Base-by-base conservation (phyloP, 2,888 invertebrate genomes). In the Dicycla oo region DNA sequence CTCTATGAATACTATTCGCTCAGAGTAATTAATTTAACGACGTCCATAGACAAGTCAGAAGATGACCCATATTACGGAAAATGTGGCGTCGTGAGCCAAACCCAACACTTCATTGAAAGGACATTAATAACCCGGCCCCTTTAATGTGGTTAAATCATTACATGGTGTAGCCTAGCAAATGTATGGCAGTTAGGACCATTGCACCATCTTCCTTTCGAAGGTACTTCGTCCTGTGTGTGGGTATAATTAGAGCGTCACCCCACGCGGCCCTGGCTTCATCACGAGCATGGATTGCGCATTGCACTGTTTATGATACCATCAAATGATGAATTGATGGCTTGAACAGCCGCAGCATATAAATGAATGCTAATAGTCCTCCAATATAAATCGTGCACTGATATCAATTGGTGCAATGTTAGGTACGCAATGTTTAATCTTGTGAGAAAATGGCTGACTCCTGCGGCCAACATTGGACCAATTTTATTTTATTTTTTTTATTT, bases 251-350 rank as follows among this genome's bases (percentile, higher is more conserved):
- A 79, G 64, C 64, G 68, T 34, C 53, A 73, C 38, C 18, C 53
- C 20, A 49, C 34, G 60, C 5, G 73, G 54, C 80, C 80, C 73
- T 80, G 80, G 77, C 67, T 13, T 2, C 69, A 57, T 81, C 80
- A 80, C 81, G 81, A 73, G 43, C 66, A 11, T 13, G 61, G 66
- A 75, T 80, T 76, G 81, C 80, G 69, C 72, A 68, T 58, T 75
- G 26, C 38, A 56, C 57, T 65, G 66, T 69, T 69, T 77, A 80
- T 73, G 69, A 63, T 64, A 47, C 64, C 70, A 81, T 77, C 73
- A 64, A 69, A 58, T 61, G 69, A 72, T 67, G 58, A 69, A 80
- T 80, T 67, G 69, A 81, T 64, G 49, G 57, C 30, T 61, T 26
- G 47, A 56, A 69, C 54, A 45, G 38, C 63, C 63, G 18, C 63